These are phyloP conservation scores for Anseranas semipalmata DNA, from an alignment of 2,113 vertebrate genomes.

Conservation along the genomic window DNA sequence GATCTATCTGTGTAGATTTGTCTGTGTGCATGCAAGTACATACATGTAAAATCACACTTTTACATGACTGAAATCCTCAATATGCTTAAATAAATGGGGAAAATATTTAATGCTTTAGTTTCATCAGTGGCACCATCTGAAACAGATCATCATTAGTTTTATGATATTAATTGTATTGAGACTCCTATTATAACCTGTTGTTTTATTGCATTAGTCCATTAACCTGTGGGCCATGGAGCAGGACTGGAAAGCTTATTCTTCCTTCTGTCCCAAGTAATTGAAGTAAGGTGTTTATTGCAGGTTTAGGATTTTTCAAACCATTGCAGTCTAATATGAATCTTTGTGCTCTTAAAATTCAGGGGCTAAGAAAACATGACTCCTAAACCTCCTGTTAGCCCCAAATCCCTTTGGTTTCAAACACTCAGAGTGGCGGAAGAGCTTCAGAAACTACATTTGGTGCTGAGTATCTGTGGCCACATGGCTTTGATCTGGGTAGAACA, in stretches of 20 bases:
- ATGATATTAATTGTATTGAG: constrained; percentile 65
- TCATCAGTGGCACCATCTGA: constrained; percentile 56
- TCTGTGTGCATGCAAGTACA: neutral
- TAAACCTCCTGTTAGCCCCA: neutral
- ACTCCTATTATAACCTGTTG: constrained; percentile 38
- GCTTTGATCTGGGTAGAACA: constrained; percentile 61
- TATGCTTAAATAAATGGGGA: neutral
- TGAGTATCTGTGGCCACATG: constrained; percentile 9
- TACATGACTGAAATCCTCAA: neutral
- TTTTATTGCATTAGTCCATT: constrained; percentile 63
- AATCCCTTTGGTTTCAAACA: constrained; percentile 35
- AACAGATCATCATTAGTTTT: constrained; percentile 58
- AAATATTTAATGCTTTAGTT: constrained; percentile 62
- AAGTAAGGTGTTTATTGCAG: neutral
- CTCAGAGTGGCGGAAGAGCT: constrained; percentile 31
- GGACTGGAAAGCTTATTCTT: constrained; percentile 49
- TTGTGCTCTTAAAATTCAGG: constrained; percentile 10
- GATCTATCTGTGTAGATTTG: neutral
- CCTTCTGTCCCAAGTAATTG: constrained; percentile 56
- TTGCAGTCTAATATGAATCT: neutral
- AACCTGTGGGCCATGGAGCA: constrained; percentile 35
- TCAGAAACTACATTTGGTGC: constrained; percentile 48
- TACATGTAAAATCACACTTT: neutral
- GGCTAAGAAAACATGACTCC: neutral
- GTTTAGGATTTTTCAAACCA: constrained; percentile 37